Conservation (phyloP, 2,113 vertebrate genomes). For the Paracyprichromis sp. region DNA sequence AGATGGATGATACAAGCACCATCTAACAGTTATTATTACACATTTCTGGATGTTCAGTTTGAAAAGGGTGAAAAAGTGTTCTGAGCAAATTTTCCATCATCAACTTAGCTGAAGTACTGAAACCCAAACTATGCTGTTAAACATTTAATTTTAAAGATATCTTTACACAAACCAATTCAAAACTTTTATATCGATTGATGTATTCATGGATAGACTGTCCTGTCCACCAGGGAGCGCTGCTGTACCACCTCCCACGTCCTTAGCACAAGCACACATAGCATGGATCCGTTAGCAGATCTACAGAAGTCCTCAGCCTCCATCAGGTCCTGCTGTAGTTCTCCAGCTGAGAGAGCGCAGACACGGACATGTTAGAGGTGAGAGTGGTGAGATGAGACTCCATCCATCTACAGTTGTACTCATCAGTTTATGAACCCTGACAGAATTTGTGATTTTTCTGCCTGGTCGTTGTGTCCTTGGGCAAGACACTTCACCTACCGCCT, state of each 20-base stretch:
- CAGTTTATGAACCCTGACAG: background rate
- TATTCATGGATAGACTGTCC: background rate
- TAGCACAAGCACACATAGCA: rapidly evolving
- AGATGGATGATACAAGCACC: background rate
- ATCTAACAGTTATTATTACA: background rate
- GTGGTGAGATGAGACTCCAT: background rate
- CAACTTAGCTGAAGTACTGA: background rate
- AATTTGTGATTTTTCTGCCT: background rate
- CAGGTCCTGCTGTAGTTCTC: background rate
- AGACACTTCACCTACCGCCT: no score
- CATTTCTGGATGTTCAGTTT: background rate
- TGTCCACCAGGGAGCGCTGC: background rate
- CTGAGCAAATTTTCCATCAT: background rate
- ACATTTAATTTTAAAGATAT: background rate
- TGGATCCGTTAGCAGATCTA: rapidly evolving
- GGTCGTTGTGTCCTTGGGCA: no score
- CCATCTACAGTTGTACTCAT: background rate
- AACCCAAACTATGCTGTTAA: background rate
- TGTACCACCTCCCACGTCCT: background rate
- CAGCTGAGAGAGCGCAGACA: background rate
- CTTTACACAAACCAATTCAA: background rate
- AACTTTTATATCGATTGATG: background rate
- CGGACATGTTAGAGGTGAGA: background rate
- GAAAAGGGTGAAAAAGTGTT: background rate
- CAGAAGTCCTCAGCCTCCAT: background rate